phyloP scores from a whole-genome alignment of 2,888 invertebrate species.

The Pasiphila rectangulata region DNA sequence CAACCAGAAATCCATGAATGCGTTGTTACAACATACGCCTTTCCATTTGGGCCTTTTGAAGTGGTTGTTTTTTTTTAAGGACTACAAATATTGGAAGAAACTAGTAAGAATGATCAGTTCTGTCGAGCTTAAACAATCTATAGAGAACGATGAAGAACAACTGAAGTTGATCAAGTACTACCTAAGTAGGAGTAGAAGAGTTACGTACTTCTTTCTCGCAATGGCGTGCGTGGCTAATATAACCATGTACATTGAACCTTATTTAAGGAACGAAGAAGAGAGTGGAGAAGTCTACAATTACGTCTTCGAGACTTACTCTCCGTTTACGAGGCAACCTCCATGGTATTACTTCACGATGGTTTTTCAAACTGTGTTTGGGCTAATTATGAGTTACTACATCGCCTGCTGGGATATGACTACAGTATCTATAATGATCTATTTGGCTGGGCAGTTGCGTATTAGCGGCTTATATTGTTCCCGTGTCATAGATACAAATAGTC shows the following conservation, averaged over 20 bases:
- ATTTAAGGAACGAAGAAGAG: conserved; percentile 47
- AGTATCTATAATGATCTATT: conserved; percentile 59
- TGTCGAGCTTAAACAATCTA: conserved; percentile 45
- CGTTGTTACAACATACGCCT: conserved; percentile 55
- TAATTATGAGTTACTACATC: conserved; percentile 50
- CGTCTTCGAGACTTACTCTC: conserved; percentile 55
- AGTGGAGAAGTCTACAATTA: conserved; percentile 52
- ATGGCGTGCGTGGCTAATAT: conserved; percentile 45
- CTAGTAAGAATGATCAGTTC: conserved; percentile 50
- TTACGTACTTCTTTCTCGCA: conserved; percentile 54
- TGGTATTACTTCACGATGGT: conserved; percentile 55
- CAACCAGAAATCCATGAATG: conserved; percentile 41
- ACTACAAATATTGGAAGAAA: conserved; percentile 48
- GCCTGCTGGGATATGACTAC: conserved; percentile 58
- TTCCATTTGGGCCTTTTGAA: conserved; percentile 60
- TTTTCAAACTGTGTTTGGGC: conserved; percentile 52
- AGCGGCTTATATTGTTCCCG: conserved; percentile 42
- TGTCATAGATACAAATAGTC: conserved; percentile 34
- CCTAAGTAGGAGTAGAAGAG: conserved; percentile 44
- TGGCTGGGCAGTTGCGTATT: conserved; percentile 56
- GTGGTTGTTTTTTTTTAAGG: conserved; percentile 47
- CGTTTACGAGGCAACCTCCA: conserved; percentile 49
- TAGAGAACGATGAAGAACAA: conserved; percentile 32
- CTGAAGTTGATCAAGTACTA: conserved; percentile 42
- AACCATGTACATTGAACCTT: conserved; percentile 53